Percentiles rank a stretch among this genome's conserved stretches.
These are phyloP conservation scores for Chloroceryle aenea DNA, from an alignment of 2,113 vertebrate genomes.

Conservation along the genomic window DNA sequence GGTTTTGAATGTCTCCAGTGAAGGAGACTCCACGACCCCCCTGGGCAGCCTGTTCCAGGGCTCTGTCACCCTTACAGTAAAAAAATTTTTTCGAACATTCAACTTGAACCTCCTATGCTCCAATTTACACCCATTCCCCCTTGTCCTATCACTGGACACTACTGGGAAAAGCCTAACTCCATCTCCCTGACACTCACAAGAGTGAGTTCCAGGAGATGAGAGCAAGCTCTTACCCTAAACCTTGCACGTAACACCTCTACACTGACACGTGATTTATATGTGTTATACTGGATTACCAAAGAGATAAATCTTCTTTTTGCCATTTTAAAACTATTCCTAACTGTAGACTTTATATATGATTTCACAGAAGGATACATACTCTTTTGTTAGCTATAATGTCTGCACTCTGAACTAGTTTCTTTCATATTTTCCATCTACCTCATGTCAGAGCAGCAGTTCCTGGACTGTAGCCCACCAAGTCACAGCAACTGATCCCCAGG, in stretches of 20 bases:
- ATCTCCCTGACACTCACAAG: too few relatives aligned
- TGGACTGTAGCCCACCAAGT: not conserved
- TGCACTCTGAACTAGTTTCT: not conserved
- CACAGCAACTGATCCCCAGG: not conserved
- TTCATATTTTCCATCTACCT: not conserved
- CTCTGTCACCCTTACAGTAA: too few relatives aligned
- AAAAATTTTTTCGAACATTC: too few relatives aligned
- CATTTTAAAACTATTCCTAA: not conserved
- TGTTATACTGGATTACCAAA: not conserved
- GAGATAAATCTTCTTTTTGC: not conserved
- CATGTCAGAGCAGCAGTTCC: not conserved
- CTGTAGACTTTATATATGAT: not conserved
- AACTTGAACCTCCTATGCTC: too few relatives aligned
- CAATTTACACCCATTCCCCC: too few relatives aligned
- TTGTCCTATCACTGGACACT: too few relatives aligned
- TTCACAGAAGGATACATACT: not conserved
- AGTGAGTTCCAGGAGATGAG: too few relatives aligned
- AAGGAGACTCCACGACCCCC: too few relatives aligned
- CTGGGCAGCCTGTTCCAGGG: too few relatives aligned
- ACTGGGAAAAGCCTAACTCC: too few relatives aligned
- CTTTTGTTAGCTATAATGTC: not conserved
- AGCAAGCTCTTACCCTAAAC: not conserved
- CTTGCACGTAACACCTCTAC: rapidly evolving
- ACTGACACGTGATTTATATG: not conserved
- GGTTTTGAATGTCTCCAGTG: too few relatives aligned